These are phyloP conservation scores for Cossypha dichroa DNA, from an alignment of 2,797 vertebrate genomes.

Conservation along the genomic window DNA sequence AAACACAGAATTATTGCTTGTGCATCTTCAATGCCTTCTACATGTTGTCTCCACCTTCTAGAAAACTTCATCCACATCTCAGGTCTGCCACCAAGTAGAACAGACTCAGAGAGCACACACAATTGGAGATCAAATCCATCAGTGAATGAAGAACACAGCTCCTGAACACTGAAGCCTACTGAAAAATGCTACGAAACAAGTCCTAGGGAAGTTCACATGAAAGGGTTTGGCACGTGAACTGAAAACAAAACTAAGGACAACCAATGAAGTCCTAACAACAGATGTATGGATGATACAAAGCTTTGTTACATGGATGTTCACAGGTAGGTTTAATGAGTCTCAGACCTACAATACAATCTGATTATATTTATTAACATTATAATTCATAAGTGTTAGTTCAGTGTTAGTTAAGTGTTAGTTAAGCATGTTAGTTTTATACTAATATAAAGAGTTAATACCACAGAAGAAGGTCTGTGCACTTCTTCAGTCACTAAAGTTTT, in stretches of 20 bases:
- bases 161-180: neutral
- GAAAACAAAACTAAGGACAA: neutral
- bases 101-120: neutral
- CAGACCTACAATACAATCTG: neutral
- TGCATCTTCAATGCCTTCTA: neutral
- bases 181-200: neutral
- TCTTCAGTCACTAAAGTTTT: neutral
- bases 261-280: rapidly evolving
- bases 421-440: neutral
- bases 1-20: neutral
- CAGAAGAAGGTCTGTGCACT: neutral
- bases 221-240: neutral
- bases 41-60: too few relatives aligned
- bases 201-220: neutral
- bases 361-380: neutral
- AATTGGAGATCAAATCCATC: neutral
- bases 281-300: neutral
- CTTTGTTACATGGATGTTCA: neutral
- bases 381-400: neutral
- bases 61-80: neutral
- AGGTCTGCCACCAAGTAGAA: neutral
- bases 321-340: neutral
- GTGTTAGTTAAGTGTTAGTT: too few relatives aligned
- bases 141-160: neutral
- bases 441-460: neutral